Conservation (phyloP, 2,888 invertebrate species). For the Acheta domesticus region DNA sequence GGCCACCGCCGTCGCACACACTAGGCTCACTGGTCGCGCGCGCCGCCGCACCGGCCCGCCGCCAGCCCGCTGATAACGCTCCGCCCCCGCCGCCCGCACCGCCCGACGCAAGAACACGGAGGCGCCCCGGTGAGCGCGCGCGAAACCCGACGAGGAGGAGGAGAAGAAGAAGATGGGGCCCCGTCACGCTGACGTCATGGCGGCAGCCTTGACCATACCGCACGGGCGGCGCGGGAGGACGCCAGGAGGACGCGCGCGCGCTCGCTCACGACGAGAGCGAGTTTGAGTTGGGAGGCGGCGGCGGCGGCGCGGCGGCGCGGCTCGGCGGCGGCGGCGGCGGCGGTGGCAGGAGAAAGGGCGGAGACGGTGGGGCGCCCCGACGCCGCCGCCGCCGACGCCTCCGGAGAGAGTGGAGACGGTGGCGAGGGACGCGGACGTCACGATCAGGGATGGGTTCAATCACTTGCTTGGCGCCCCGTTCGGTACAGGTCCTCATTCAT, state of each 20-base stretch:
- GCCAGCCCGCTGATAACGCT: background rate
- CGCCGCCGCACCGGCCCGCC: background rate
- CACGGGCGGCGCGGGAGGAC: background rate
- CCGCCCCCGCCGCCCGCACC: background rate
- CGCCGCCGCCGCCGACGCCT: background rate
- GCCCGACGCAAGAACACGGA: background rate
- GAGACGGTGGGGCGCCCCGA: too few species aligned
- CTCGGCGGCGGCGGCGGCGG: background rate
- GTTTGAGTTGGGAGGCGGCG: background rate
- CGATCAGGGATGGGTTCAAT: background rate
- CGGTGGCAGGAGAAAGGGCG: background rate
- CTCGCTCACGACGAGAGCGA: background rate
- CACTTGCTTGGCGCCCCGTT: too few species aligned
- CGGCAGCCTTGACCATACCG: constrained; percentile 8
- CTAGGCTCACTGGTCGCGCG: background rate
- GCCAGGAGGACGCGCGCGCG: background rate
- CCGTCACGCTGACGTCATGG: constrained; percentile 6
- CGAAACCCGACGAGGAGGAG: too few species aligned
- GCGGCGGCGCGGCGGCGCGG: background rate
- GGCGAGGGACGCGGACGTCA: background rate
- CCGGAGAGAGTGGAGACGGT: background rate
- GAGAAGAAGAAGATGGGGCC: background rate
- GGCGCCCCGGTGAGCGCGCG: background rate
- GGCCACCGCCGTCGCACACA: background rate
- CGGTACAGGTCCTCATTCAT: too few species aligned